Percentiles rank a stretch among this genome's conserved stretches.
Conservation (phyloP, 2,113 vertebrate species). For the Ranitomeya imitator region DNA sequence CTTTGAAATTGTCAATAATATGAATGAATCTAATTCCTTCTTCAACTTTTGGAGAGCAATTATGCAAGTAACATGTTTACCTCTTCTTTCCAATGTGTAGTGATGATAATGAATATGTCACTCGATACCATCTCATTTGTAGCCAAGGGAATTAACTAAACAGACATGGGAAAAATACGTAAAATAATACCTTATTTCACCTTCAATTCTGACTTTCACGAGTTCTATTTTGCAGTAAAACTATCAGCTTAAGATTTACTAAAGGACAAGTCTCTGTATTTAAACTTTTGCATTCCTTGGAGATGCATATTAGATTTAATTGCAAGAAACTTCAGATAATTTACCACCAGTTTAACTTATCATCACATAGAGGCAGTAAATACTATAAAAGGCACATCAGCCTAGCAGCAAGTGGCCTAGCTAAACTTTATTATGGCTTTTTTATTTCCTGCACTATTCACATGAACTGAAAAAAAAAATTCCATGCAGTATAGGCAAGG, state of each 20-base stretch:
- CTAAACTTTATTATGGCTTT: no score
- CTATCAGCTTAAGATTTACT: constrained; percentile 1
- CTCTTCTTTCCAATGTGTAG: constrained; percentile 6
- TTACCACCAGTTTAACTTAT: not conserved
- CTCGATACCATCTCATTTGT: not conserved
- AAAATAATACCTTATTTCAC: constrained; percentile 22
- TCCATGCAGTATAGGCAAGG: no score
- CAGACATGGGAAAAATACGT: not conserved
- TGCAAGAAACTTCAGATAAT: not conserved
- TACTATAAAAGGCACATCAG: not conserved
- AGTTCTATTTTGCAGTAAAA: constrained; percentile 25
- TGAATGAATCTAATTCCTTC: constrained; percentile 16
- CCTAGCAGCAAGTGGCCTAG: not conserved
- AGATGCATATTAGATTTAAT: not conserved
- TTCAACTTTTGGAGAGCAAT: constrained; percentile 30
- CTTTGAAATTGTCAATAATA: constrained; percentile 16
- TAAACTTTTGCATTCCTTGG: not conserved
- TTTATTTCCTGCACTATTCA: no score
- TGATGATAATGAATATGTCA: constrained; percentile 30
- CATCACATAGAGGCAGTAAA: not conserved
- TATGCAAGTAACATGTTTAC: constrained; percentile 22
- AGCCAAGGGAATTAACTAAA: constrained; percentile 17
- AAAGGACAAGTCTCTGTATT: constrained; percentile 17
- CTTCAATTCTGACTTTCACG: not conserved
- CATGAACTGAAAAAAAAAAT: no score